These are phyloP conservation scores for Cheilosia impressa DNA, from an alignment of 2,888 invertebrate genomes.

Conservation along the genomic window DNA sequence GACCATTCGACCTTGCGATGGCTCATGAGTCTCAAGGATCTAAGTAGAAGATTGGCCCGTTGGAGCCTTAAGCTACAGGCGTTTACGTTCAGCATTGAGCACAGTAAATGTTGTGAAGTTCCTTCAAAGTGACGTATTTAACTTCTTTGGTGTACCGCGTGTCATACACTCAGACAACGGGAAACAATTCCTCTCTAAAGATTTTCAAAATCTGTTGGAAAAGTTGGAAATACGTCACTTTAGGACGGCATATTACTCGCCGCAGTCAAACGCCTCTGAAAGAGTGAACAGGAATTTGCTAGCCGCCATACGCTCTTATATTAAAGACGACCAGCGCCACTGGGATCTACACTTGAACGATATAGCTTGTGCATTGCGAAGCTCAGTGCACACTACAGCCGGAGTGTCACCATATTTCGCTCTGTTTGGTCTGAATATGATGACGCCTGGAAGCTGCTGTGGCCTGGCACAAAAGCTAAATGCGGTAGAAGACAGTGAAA, in stretches of 20 bases:
- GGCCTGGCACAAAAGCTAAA: background rate
- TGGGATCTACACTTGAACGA: background rate
- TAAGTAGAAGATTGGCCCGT: no score
- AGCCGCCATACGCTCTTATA: background rate
- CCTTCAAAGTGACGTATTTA: no score
- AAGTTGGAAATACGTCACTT: no score
- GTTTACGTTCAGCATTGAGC: slow-evolving; percentile 47
- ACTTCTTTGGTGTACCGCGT: no score
- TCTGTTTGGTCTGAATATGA: background rate
- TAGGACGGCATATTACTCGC: no score
- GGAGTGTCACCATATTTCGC: background rate
- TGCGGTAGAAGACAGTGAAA: background rate
- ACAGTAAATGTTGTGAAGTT: slow-evolving; percentile 61
- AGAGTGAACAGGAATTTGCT: background rate
- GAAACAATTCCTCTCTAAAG: no score
- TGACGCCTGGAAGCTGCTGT: background rate
- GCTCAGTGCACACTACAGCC: background rate
- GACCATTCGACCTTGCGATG: no score
- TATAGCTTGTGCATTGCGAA: background rate
- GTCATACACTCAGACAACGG: no score
- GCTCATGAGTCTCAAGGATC: no score
- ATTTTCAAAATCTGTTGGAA: no score
- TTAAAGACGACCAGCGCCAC: background rate
- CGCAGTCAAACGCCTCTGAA: background rate
- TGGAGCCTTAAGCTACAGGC: background rate